Base-by-base conservation (phyloP, 1,140 invertebrate genomes). In the Lutraria rhynchaena region DNA sequence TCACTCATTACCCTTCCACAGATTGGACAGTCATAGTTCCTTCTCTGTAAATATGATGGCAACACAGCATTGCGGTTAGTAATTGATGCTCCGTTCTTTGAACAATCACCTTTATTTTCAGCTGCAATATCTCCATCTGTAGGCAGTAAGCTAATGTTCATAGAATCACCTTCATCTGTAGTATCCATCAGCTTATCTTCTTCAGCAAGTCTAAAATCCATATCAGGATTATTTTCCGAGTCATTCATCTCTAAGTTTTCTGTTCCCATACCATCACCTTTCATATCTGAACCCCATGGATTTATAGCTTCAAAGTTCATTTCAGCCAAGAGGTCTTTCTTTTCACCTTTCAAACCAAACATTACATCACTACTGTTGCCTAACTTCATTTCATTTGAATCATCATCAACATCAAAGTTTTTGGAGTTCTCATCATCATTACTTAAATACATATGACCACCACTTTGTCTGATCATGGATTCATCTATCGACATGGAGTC, bases 1-100 rank as follows among this genome's bases (percentile, higher is more conserved):
- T 80, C 76, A 22, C 76, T 80, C 63, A 80, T 69, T 2, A 80
- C 55, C 33, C 60, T 80, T 7, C 65, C 65, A 80, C 76, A 80
- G 0, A 80, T 70, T 4, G 76, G 76, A 60, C 76, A 80, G 65
- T 80, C 76, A 60, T 80, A 80, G n/a, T 35, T 61, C 11, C 63
- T 69, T 61, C 67, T 69, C 24, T 55, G 51, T 19, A 69, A 17
- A 24, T 31, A 70, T 27, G 71, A 67, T 22, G 63, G 44, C 4
- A 49, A 15, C 7, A 22, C 41, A 22, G 51, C 5, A n/a, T n/a
- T 55, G 9, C 37, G 29, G 31, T 5, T 49, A 37, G 29, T 2
- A 1, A 7, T 1, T 19, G 44, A n/a, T 49, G 37, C 63, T 31
- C 24, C 24, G 1, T 13, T 29, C 19, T 41, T 67, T 29, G 4